A percentile compares a stretch with the other conserved stretches of the same genome.
phyloP scores from a whole-genome alignment of 1,140 invertebrate genomes.

The Patella vulgata region DNA sequence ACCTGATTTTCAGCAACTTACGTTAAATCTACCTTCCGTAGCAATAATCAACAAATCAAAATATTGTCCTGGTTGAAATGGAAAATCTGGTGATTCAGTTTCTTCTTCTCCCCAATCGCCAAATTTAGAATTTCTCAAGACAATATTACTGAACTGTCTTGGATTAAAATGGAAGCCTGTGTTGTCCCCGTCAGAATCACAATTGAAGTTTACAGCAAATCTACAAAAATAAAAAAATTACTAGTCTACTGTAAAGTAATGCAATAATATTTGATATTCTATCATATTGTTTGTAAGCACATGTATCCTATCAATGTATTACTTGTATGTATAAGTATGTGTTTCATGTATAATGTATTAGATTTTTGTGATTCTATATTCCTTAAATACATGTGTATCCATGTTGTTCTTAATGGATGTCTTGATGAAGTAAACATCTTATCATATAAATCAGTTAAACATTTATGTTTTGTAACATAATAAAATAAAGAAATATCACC shows the following conservation, averaged over 20 bases:
- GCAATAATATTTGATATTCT: neutral
- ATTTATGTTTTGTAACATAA: no score
- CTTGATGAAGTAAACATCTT: no score
- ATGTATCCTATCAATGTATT: no score
- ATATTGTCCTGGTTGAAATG: constrained; percentile 73
- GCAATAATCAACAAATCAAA: constrained; percentile 83
- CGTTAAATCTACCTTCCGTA: constrained; percentile 76
- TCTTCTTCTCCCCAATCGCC: constrained; percentile 80
- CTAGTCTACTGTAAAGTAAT: neutral
- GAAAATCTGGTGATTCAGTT: constrained; percentile 72
- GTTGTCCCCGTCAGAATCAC: constrained; percentile 41
- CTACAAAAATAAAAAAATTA: constrained; percentile 20
- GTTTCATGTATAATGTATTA: no score
- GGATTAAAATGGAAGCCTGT: constrained; percentile 83
- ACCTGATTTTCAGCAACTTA: no score
- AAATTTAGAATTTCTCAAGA: constrained; percentile 79
- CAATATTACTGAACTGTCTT: constrained; percentile 57
- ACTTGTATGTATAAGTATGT: no score
- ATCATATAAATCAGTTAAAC: no score
- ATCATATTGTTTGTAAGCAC: neutral
- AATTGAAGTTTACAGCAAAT: constrained; percentile 50
- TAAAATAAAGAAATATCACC: no score
- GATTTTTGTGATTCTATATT: no score
- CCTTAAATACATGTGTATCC: no score
- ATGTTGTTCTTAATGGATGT: no score